Percentiles rank a stretch among this genome's conserved stretches.
These are phyloP conservation scores for Linnaemya vulpina DNA, from an alignment of 2,888 invertebrate species.

Conservation along the genomic window DNA sequence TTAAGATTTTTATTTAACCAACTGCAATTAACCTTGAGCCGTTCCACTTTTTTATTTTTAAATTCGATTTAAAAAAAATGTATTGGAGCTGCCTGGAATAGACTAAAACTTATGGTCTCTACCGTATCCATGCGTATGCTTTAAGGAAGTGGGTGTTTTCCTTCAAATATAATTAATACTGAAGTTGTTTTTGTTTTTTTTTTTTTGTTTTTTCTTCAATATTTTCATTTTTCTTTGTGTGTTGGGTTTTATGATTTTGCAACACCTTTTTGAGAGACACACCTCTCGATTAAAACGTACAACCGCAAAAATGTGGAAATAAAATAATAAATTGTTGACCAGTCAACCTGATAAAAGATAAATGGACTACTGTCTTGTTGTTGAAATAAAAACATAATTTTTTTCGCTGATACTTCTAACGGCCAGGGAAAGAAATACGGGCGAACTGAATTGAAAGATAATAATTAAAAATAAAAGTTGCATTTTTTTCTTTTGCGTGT, in stretches of 20 bases:
- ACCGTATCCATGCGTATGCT: constrained; percentile 35
- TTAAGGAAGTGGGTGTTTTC: constrained; percentile 69
- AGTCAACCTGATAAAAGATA: constrained; percentile 62
- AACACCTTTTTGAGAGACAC: constrained; percentile 67
- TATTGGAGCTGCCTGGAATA: constrained; percentile 25
- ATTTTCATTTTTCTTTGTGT: constrained; percentile 22
- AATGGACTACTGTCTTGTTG: constrained; percentile 57
- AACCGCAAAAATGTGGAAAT: constrained; percentile 37
- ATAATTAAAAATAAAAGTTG: constrained; percentile 3
- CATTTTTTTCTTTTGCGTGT: not conserved
- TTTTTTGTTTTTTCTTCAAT: constrained; percentile 6
- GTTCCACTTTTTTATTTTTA: constrained; percentile 25
- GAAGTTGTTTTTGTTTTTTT: constrained; percentile 46
- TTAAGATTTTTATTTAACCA: constrained; percentile 21
- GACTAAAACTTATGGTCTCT: constrained; percentile 7
- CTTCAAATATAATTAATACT: constrained; percentile 68
- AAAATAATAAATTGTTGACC: constrained; percentile 62
- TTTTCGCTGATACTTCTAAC: constrained; percentile 34
- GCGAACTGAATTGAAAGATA: constrained; percentile 7
- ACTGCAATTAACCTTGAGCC: constrained; percentile 62
- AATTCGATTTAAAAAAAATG: constrained; percentile 1
- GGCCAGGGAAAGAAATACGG: not conserved
- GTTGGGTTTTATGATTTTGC: constrained; percentile 61
- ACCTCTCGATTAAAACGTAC: constrained; percentile 66
- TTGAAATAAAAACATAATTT: constrained; percentile 58